Evolutionary conservation across 2,888 invertebrate genomes (phyloP), one percentile per base, ranked within the genome.

Genomic region (Torymus texanus): DNA sequence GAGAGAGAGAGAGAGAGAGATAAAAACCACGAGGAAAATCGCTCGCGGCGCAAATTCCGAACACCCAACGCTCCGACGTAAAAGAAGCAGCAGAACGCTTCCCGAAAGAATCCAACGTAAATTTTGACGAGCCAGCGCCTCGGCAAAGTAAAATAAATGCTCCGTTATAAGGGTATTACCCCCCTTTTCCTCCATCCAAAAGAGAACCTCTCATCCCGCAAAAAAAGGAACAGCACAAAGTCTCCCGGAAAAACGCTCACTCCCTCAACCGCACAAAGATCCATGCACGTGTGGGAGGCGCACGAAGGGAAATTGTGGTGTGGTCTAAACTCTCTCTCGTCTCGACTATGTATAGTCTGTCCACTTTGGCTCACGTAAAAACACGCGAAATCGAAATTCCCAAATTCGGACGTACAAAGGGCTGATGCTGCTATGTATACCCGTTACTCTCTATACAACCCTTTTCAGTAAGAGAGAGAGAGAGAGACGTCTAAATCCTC

Each of bases 141-240:
- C 53, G 55, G 4, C 21, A 63, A 56, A 63, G 73, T 73, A 63
- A 61, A 68, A 75, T 67, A 68, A 75, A 75, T 67, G 51, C 51
- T 0, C 58, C 75, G 62, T 75, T 75, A 75, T 75, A 75, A 75
- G 68, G 75, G 68, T 55, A 41, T 75, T 62, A 62, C 61, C 16
- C 53, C 58, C 29, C 21, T 21, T 2, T 2, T 21, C 2, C 21
- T 21, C 21, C 21, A 21, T 21, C 21, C 21, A 29, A 5, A 29
- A 0, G 5, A 29, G 29, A 29, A 29, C 29, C 29, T 29, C 29
- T 29, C 29, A 29, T 29, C 5, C 29, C 29, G 29, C 29, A 29
- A 29, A 24, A 24, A 78, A 73, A 72, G 66, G 18, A 29, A 59
- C 66, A 16, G 62, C 53, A 16, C 29, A 29, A 29, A 29, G 29